Conservation (phyloP, 2,113 vertebrate species). For the Clarias macrocephalus region DNA sequence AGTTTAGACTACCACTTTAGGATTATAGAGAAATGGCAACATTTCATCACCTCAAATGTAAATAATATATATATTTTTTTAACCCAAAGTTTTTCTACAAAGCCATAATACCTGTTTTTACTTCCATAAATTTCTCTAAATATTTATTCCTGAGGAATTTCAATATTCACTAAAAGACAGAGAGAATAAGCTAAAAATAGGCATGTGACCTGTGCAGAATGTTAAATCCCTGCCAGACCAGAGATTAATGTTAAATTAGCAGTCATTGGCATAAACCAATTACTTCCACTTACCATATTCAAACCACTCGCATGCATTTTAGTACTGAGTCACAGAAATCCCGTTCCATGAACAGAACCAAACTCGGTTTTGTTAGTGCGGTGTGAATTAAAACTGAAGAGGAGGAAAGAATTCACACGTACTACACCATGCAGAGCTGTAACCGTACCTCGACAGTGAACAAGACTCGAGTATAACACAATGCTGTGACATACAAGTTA, state of each 20-base stretch:
- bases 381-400: background rate
- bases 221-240: background rate
- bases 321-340: background rate
- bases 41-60: too few relatives aligned
- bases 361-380: background rate
- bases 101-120: too few relatives aligned
- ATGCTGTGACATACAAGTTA: background rate
- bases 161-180: background rate
- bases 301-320: slow-evolving; percentile 15
- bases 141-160: background rate
- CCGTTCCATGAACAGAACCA: background rate
- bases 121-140: background rate
- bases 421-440: slow-evolving; percentile 5
- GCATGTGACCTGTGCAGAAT: background rate
- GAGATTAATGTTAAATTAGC: background rate
- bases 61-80: too few relatives aligned
- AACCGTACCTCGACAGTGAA: background rate
- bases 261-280: background rate
- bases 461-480: background rate
- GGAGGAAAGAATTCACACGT: background rate
- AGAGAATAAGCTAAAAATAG: background rate
- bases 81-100: too few relatives aligned
- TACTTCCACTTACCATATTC: background rate
- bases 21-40: too few relatives aligned
- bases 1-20: too few relatives aligned